Conservation (phyloP, 2,797 vertebrate species). For the Helarctos malayanus region DNA sequence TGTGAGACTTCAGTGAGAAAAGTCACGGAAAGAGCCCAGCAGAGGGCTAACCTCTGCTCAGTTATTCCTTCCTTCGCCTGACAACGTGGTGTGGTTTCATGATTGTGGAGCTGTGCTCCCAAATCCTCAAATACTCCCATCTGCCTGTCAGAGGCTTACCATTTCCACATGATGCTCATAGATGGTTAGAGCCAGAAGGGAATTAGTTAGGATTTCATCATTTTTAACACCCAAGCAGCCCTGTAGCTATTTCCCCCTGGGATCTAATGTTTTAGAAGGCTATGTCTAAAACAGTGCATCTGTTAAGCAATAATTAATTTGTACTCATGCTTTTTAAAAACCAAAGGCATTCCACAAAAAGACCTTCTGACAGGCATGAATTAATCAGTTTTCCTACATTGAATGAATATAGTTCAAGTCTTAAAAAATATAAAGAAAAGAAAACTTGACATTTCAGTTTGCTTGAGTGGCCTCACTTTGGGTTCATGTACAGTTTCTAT, state of each 20-base stretch:
- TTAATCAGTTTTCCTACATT: background rate
- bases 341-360: conserved; percentile 25
- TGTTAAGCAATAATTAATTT: conserved; percentile 58
- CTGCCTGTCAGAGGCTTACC: background rate
- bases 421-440: background rate
- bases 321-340: conserved; percentile 55
- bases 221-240: background rate
- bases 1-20: background rate
- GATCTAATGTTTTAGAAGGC: conserved; percentile 5
- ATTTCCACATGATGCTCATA: background rate
- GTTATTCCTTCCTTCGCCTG: no score
- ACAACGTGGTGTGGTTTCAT: rapidly evolving
- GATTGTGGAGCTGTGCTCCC: background rate
- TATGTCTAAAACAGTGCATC: background rate
- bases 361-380: background rate
- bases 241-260: background rate
- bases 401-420: background rate
- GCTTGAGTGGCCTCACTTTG: background rate
- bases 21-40: background rate
- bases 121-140: background rate
- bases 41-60: rapidly evolving
- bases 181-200: background rate
- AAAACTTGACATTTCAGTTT: background rate
- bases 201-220: background rate
- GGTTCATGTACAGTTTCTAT: background rate